Percentiles rank a stretch among this genome's conserved stretches.
Evolutionary conservation across 2,888 invertebrate species (phyloP).

Genomic region (Periphyllus acericola): DNA sequence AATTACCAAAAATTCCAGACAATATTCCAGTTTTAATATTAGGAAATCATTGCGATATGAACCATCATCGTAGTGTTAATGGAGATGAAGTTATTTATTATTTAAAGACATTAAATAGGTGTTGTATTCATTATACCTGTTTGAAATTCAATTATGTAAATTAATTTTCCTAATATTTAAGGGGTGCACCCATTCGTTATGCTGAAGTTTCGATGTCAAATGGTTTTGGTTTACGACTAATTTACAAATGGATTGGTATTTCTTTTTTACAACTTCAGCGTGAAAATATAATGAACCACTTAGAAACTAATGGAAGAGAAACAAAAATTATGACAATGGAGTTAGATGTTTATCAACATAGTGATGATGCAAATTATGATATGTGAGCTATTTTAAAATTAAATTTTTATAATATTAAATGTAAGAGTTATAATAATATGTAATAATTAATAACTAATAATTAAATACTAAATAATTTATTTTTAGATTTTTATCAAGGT

Average conservation of each 20-base stretch:
- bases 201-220: constrained; percentile 95
- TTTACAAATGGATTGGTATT: constrained; percentile 94
- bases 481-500: constrained; percentile 74
- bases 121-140: constrained; percentile 65
- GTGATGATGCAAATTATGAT: constrained; percentile 80
- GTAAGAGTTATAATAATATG: background rate
- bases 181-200: constrained; percentile 77
- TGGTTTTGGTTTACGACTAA: constrained; percentile 89
- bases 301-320: constrained; percentile 86
- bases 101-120: constrained; percentile 75
- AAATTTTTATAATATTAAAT: background rate
- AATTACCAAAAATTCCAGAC: constrained; percentile 81
- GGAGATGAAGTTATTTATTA: constrained; percentile 77
- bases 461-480: background rate
- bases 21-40: constrained; percentile 87
- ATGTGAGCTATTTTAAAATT: constrained; percentile 66
- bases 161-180: constrained; percentile 26
- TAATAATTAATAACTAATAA: background rate
- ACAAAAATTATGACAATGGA: constrained; percentile 80
- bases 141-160: constrained; percentile 45
- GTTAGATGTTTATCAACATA: constrained; percentile 78
- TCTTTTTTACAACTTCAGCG: constrained; percentile 92
- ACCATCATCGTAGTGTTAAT: constrained; percentile 89
- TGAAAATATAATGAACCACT: constrained; percentile 82
- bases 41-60: constrained; percentile 96